Evolutionary conservation across 2,888 invertebrate genomes (phyloP), one percentile per base, ranked within the genome.

Genomic region (Caprella mutica): DNA sequence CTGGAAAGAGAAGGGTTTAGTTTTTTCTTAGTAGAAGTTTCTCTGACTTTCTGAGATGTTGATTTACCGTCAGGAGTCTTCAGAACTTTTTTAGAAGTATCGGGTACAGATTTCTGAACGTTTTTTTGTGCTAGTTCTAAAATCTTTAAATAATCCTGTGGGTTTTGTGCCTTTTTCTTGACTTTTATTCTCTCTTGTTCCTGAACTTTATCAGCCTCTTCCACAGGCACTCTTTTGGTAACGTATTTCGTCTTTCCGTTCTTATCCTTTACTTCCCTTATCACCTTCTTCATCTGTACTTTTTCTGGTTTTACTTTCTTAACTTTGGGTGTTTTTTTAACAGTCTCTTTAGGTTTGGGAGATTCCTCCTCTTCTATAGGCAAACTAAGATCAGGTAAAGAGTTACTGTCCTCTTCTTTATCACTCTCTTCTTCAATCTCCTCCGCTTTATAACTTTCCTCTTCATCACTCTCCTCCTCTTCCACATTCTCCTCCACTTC

Each of bases 401-500:
- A n/a, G n/a, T n/a, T n/a, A n/a, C n/a, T n/a, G n/a, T n/a, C n/a
- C n/a, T n/a, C n/a, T n/a, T 56, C 24, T 48, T 55, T 26, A 55
- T 60, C 19, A 46, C 59, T 17, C 30, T 50, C 3, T 43, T 35
- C 55, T 29, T 48, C 48, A 29, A 19, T 19, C 44, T 35, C 21
- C 40, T 53, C 21, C 44, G 58, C 42, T 17, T 53, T 19, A 17
- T 40, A 33, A 24, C 44, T 43, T n/a, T 39, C 52, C 9, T 44
- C 53, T 23, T 35, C 50, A 39, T 54, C 46, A 38, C 21, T 27
- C 40, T 35, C 21, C 33, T 29, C 55, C 30, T 52, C 50, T 33
- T 52, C 38, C 17, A 9, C 58, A 52, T 40, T 50, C 48, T 39
- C 52, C 48, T 53, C 27, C 26, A 55, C 64, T 24, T 29, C 52